Percentiles rank a stretch among this genome's conserved stretches.
Evolutionary conservation across 1,140 invertebrate species (phyloP).

Genomic region (Drosophila kanapiae): DNA sequence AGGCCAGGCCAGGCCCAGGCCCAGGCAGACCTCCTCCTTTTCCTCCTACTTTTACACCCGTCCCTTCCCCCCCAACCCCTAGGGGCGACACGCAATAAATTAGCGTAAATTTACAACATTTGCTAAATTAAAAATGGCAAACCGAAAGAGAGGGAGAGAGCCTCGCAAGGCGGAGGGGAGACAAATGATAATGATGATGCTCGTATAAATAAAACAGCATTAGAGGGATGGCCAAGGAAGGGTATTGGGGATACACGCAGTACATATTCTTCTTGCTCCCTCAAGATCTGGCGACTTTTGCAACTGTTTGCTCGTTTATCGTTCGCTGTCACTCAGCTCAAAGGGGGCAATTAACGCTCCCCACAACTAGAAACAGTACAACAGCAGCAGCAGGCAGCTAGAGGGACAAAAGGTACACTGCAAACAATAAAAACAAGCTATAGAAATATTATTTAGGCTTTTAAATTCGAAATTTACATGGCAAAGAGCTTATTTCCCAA

Average conservation of each 20-base stretch:
- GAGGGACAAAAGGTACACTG: conserved; percentile 2
- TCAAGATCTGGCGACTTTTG: conserved; percentile 44
- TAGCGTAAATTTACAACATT: conserved; percentile 84
- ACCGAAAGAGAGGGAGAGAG: conserved; percentile 15
- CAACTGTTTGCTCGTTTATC: conserved; percentile 82
- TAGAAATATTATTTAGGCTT: not conserved
- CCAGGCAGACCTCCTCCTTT: conserved; percentile 20
- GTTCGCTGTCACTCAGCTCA: conserved; percentile 80
- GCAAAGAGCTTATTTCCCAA: too few relatives aligned
- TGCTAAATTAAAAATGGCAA: conserved; percentile 84
- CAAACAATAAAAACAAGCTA: not conserved
- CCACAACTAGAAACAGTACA: conserved; percentile 38
- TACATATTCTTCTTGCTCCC: conserved; percentile 18
- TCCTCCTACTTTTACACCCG: not conserved
- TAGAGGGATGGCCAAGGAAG: conserved; percentile 65
- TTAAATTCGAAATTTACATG: not conserved
- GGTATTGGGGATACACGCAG: conserved; percentile 7
- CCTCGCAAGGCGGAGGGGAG: not conserved
- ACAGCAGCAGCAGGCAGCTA: conserved; percentile 8
- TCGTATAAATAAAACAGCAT: conserved; percentile 60
- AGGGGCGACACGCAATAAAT: conserved; percentile 78
- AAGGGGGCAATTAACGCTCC: conserved; percentile 81
- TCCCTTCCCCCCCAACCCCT: not conserved
- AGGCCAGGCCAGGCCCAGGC: not conserved
- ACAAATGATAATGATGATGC: conserved; percentile 58